These are phyloP conservation scores for Ecdyonurus torrentis DNA, from an alignment of 2,888 invertebrate species.

Conservation along the genomic window DNA sequence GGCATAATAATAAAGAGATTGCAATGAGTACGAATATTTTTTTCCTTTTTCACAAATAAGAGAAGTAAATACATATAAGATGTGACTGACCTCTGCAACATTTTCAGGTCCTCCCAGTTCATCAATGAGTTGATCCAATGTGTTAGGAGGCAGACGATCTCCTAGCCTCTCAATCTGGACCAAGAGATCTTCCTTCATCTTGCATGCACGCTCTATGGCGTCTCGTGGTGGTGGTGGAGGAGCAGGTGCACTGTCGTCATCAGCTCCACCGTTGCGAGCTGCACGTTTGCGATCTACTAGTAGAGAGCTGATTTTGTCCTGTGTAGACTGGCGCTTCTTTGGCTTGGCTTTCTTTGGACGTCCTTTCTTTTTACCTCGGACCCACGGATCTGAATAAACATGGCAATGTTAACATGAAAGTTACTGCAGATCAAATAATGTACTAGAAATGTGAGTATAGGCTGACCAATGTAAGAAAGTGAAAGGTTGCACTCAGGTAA, in stretches of 20 bases:
- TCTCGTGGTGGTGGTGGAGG: conserved; percentile 53
- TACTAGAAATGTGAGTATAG: too few relatives aligned
- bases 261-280: conserved; percentile 31
- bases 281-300: conserved; percentile 23
- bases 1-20: too few relatives aligned
- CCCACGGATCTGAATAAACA: conserved; percentile 78
- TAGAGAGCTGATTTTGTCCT: conserved; percentile 63
- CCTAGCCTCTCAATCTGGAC: conserved; percentile 73
- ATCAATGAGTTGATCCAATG: conserved; percentile 95
- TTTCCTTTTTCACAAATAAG: too few relatives aligned
- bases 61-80: too few relatives aligned
- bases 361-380: conserved; percentile 30
- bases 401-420: too few relatives aligned
- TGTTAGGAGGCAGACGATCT: conserved; percentile 82
- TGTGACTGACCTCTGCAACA: conserved; percentile 71
- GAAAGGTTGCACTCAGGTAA: too few relatives aligned
- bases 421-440: too few relatives aligned
- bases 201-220: conserved; percentile 74
- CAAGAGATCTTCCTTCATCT: conserved; percentile 85
- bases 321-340: conserved; percentile 47
- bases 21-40: too few relatives aligned
- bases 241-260: conserved; percentile 21
- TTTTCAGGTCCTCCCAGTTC: conserved; percentile 94
- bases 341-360: conserved; percentile 40
- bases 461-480: too few relatives aligned